Base-by-base conservation (phyloP, 2,113 vertebrate genomes). In the Python bivittatus region DNA sequence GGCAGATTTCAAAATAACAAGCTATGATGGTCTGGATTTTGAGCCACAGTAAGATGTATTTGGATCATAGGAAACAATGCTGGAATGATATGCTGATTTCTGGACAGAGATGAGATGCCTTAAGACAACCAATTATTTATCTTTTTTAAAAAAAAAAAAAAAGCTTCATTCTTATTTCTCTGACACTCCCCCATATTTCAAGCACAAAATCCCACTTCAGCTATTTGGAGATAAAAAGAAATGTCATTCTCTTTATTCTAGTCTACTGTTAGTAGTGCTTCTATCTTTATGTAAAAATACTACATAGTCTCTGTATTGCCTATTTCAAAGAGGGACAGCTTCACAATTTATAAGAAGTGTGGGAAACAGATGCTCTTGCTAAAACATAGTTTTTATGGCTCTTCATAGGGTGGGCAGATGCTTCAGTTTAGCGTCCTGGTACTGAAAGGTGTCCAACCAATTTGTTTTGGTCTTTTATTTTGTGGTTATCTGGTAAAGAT, bases 191-290 rank as follows among this genome's bases (percentile, higher is more conserved):
- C 44, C 79, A 91, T 0, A 0, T 91, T 93, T 88, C 86, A n/a
- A 93, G 84, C 84, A 64, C 93, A 94, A 94, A 96, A 96, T 94
- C 95, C 94, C 95, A 96, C 96, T 92, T 96, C 94, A 84, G 88
- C 56, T 88, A 29, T 91, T 83, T 60, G 68, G 17, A 86, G 42
- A 42, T 25, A 64, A n/a, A n/a, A 56, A 27, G n/a, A 64, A 57
- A 29, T 68, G 20, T 10, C 1, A 58, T 42, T 92, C 72, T 95
- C 91, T 92, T 92, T 94, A 94, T 95, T 96, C 96, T 94, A 0
- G 20, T 92, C 92, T 93, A 90, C 52, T 85, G 38, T 57, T 95
- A 96, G 94, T 0, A 93, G 94, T 94, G 68, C 48, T 95, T 96
- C 94, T 94, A 93, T 93, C 95, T 88, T 96, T 94, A 9, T 87